Conservation (phyloP, 2,888 invertebrate genomes). For the Orchesellides sinensis region DNA sequence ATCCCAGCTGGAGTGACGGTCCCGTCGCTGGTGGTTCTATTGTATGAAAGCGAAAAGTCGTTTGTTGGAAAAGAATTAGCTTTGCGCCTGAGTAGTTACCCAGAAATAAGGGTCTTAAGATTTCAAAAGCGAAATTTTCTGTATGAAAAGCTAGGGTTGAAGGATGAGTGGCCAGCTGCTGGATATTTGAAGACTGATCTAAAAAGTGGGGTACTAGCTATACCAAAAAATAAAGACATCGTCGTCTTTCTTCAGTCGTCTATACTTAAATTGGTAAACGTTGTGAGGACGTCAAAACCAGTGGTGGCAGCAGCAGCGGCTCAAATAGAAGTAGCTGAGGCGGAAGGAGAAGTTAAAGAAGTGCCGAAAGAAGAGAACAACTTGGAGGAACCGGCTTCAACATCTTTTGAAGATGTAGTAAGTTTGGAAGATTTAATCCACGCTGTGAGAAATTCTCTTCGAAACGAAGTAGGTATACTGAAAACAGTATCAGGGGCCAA, state of each 20-base stretch:
- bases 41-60: conserved; percentile 82
- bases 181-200: conserved; percentile 59
- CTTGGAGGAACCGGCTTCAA: conserved; percentile 47
- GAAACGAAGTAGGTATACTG: conserved; percentile 88
- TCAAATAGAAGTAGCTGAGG: conserved; percentile 5
- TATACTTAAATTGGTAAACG: conserved; percentile 11
- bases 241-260: conserved; percentile 40
- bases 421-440: conserved; percentile 93
- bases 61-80: conserved; percentile 82
- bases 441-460: conserved; percentile 88
- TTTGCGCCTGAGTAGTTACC: conserved; percentile 76
- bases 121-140: conserved; percentile 65
- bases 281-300: background rate
- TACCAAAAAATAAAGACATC: conserved; percentile 65
- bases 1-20: background rate
- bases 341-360: background rate
- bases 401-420: conserved; percentile 79
- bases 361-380: conserved; percentile 29
- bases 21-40: conserved; percentile 80
- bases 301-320: background rate
- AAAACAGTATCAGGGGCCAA: conserved; percentile 85
- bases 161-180: conserved; percentile 72
- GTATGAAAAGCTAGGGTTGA: conserved; percentile 56
- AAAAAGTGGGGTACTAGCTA: conserved; percentile 42
- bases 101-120: conserved; percentile 60